Evolutionary conservation across 2,797 vertebrate genomes (phyloP).

Genomic region (Parotocinclus haroldoi): DNA sequence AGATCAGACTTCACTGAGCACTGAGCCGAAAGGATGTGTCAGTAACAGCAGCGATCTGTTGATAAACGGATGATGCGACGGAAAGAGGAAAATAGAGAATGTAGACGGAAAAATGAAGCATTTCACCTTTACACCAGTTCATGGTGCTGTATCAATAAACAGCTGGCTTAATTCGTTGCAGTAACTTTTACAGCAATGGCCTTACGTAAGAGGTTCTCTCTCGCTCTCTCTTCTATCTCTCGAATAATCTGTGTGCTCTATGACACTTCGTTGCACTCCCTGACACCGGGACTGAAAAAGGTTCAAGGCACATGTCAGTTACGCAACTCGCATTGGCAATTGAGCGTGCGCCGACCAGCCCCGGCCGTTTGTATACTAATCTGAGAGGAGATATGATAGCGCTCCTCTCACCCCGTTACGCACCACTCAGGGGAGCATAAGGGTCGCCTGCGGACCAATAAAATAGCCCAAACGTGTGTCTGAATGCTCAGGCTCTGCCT

Average conservation of each 20-base stretch:
- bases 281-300: conserved; percentile 34
- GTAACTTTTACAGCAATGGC: too few relatives aligned
- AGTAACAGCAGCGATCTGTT: background rate
- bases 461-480: conserved; percentile 18
- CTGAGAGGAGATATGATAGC: conserved; percentile 42
- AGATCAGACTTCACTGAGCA: conserved; percentile 11
- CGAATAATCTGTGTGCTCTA: too few relatives aligned
- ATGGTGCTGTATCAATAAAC: too few relatives aligned
- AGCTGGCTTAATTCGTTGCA: too few relatives aligned
- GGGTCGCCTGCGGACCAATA: conserved; percentile 24
- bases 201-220: too few relatives aligned
- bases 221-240: too few relatives aligned
- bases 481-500: background rate
- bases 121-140: too few relatives aligned
- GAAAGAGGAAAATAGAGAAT: too few relatives aligned
- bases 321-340: conserved; percentile 55
- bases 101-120: too few relatives aligned
- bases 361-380: conserved; percentile 55
- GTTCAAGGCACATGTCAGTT: conserved; percentile 51
- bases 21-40: background rate
- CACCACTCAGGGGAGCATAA: conserved; percentile 41
- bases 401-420: conserved; percentile 24
- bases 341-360: conserved; percentile 51
- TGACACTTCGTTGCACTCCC: conserved; percentile 1
- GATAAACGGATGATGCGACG: background rate